Base-by-base conservation (phyloP, 2,113 vertebrate species). In the Patagioenas fasciata region DNA sequence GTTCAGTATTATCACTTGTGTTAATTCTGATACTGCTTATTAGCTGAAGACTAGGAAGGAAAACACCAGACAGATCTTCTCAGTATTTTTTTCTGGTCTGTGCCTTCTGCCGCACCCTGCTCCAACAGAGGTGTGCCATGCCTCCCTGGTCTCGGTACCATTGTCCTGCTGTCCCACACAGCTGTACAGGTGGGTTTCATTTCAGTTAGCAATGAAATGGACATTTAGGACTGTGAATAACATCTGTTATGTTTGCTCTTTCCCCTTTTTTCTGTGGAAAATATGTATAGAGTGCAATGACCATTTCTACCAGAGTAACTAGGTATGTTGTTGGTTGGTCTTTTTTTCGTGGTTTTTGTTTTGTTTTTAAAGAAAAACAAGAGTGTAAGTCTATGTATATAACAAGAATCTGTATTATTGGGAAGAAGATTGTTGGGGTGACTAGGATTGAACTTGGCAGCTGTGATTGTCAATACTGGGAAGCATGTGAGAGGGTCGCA, bases 401-500 rank as follows among this genome's bases (percentile, higher is more conserved):
- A 47, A 34, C 7, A 71, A 82, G 42, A 67, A 62, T 13, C 6
- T 11, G 5, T 38, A 20, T 74, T 32, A 11, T 23, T 80, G 58
- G 13, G 32, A 51, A 23, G 6, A 14, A 1, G 4, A 1, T 4
- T 10, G 5, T 53, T 66, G 32, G 6, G 23, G 1, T 67, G 28
- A 20, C 80, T 86, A 56, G 86, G 80, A 60, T 31, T 19, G 12
- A 72, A 51, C 3, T 72, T 40, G 13, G 16, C 31, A 74, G 4
- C n/a, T 79, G 61, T 74, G 48, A 4, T 31, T 75, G n/a, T 62
- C 20, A n/a, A 3, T 82, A 51, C 0, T 66, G 57, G 36, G 48
- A 60, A 56, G 19, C 0, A 0, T 28, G 26, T 67, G 71, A 83
- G 66, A 23, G 36, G 8, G 17, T 75, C 34, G 9, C 24, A 21